Base-by-base conservation (phyloP, 1,140 invertebrate species). In the Probaryconus sp. region DNA sequence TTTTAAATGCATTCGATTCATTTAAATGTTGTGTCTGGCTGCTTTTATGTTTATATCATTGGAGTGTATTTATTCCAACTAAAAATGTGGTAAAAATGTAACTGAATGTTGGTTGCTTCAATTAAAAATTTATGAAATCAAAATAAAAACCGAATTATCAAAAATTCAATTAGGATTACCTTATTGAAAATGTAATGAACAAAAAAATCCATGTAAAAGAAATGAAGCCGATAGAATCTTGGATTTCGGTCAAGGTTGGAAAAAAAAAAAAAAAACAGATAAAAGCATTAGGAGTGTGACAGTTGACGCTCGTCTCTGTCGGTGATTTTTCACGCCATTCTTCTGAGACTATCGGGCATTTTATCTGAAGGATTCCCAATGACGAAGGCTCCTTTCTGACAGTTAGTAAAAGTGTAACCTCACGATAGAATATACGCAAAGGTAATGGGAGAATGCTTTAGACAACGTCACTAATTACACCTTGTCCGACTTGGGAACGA, bases 381-480 rank as follows among this genome's bases (percentile, higher is more conserved):
- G 68, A 71, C 55, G 65, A 53, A 56, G 50, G 50, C 67, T 70
- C 42, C 24, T 61, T 56, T 70, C 67, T 70, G 67, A 61, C 56
- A 47, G 43, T 37, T 43, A 33, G 56, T 56, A 70, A 70, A 70
- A 55, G 56, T 63, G 42, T 63, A 63, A 63, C 48, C 56, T 55
- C 56, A 63, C 50, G 67, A 50, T 61, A 56, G 55, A 60, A 70
- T 50, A 48, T 28, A 17, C 50, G 35, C 58, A 48, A 63, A 77
- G 78, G 77, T 78, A 82, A 81, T 80, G 77, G 77, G 58, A 73
- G 77, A 78, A 81, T 81, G 79, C 81, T 82, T 84, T 81, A 84
- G 77, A 79, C 78, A 79, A 85, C 76, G 76, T 78, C 73, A 78
- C 81, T 84, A 86, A 86, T 86, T 84, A 83, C 75, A 75, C 67